A percentile compares a stretch with the other conserved stretches of the same genome.
Evolutionary conservation across 2,113 vertebrate genomes (phyloP).

Genomic region (Trematomus loennbergii): DNA sequence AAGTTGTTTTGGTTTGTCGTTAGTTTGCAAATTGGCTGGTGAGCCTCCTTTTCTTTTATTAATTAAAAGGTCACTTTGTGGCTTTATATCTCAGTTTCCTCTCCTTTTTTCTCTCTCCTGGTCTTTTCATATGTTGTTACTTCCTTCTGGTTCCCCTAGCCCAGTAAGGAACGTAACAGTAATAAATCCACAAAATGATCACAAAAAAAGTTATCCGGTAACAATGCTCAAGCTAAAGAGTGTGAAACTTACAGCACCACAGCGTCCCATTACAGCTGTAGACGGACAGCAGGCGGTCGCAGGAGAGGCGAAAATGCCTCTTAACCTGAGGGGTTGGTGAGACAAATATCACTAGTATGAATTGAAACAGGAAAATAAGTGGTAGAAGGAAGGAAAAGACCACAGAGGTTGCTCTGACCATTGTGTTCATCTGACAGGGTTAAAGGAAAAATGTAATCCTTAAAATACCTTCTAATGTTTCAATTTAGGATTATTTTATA

Average conservation of each 20-base stretch:
- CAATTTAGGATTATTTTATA: not conserved
- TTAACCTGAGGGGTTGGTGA: slow-evolving; percentile 73
- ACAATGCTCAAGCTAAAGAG: not conserved
- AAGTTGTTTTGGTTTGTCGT: too few relatives aligned
- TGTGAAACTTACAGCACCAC: slow-evolving; percentile 93
- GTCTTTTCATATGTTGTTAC: too few relatives aligned
- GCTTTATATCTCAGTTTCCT: too few relatives aligned
- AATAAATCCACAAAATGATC: too few relatives aligned
- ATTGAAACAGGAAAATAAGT: not conserved
- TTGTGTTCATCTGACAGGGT: not conserved
- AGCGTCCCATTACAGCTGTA: slow-evolving; percentile 76
- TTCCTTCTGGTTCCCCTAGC: too few relatives aligned
- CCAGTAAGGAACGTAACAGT: too few relatives aligned
- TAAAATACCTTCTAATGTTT: not conserved
- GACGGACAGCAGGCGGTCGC: slow-evolving; percentile 85
- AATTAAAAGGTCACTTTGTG: too few relatives aligned
- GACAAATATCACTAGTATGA: not conserved
- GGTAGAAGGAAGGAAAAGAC: not conserved
- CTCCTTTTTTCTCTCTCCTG: too few relatives aligned
- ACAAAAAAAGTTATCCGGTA: not conserved
- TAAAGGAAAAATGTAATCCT: not conserved
- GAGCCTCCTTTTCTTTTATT: too few relatives aligned
- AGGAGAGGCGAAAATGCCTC: slow-evolving; percentile 84
- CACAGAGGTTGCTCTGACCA: not conserved
- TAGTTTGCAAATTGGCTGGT: too few relatives aligned